Evolutionary conservation across 2,797 vertebrate species (phyloP).

Genomic region (Centropyge bicolor): DNA sequence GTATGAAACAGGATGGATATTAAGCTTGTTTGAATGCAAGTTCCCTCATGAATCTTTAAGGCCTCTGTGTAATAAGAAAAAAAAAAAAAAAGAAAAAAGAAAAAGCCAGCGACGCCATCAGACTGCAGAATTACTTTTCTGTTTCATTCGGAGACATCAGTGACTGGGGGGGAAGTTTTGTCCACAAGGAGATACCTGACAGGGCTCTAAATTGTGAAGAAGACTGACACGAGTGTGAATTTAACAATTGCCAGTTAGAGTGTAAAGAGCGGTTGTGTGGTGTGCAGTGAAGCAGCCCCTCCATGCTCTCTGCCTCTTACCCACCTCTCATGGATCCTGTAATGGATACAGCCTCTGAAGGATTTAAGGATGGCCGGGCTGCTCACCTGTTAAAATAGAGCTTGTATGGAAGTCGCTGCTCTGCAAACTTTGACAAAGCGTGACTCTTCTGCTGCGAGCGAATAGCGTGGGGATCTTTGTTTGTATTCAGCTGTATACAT

Average conservation of each 20-base stretch:
- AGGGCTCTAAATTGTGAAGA: constrained; percentile 68
- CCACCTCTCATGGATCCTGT: constrained; percentile 74
- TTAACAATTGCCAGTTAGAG: constrained; percentile 77
- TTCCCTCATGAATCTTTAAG: constrained; percentile 75
- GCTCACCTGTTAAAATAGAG: constrained; percentile 76
- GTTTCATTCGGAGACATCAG: constrained; percentile 50
- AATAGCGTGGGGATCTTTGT: constrained; percentile 27
- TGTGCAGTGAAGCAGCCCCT: constrained; percentile 74
- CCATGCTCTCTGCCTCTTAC: constrained; percentile 69
- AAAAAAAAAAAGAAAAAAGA: constrained; percentile 21
- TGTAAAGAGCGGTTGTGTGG: constrained; percentile 65
- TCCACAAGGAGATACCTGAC: constrained; percentile 69
- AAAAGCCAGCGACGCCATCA: constrained; percentile 17
- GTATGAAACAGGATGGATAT: constrained; percentile 67
- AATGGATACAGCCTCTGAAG: constrained; percentile 77
- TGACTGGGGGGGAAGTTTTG: constrained; percentile 42
- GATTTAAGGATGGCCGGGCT: constrained; percentile 65
- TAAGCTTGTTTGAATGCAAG: constrained; percentile 70
- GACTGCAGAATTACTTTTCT: constrained; percentile 60
- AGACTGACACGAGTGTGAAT: constrained; percentile 78
- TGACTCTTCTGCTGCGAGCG: constrained; percentile 23
- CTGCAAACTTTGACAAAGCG: constrained; percentile 56
- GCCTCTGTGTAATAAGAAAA: constrained; percentile 48
- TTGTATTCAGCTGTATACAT: constrained; percentile 26
- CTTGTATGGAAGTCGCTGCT: constrained; percentile 38